Evolutionary conservation across 2,888 invertebrate species (phyloP), one percentile per base, ranked within the genome.

Genomic region (Drosophila planitibia): DNA sequence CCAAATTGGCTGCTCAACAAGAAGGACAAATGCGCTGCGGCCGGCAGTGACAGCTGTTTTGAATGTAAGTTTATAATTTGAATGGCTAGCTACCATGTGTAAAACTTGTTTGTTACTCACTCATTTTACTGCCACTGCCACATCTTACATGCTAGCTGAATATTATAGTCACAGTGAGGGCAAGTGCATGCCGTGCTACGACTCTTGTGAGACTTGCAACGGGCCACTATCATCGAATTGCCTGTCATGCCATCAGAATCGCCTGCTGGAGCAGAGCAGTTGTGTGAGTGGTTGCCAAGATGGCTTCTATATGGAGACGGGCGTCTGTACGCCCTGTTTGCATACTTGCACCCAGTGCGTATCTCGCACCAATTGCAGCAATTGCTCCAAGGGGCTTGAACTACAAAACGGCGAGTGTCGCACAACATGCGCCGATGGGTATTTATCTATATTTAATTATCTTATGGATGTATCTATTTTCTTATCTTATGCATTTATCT

Each of bases 361-460:
- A 5, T 96, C 97, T 1, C 95, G 97, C 61, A 95, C 96, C 67
- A 97, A 97, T 92, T 98, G 97, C 91, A 97, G 97, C 0, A 94
- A 95, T 32, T 98, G 98, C 91, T 95, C 95, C n/a, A 95, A 95
- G 62, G 96, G 97, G 1, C 94, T 97, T 82, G 95, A 97, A 87
- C 94, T 98, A 60, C 97, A 97, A 93, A 97, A 96, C 75, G 97
- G 97, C 37, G 96, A 97, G 74, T 98, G 98, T 92, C 94, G 96
- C 67, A 96, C 97, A 1, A 95, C 96, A 3, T 98, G 97, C 89
- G 97, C 97, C 60, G 95, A 95, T 88, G 95, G 95, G 95, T 95
- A 92, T 92, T 9, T 37, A 14, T 47, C 47, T 47, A 22, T 0
- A 41, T 41, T 1, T 32, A 19, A 37, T 1, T 25, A 6, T 4